A percentile compares a stretch with the other conserved stretches of the same genome.
Conservation (phyloP, 2,113 vertebrate species). For the Seriola quinqueradiata region DNA sequence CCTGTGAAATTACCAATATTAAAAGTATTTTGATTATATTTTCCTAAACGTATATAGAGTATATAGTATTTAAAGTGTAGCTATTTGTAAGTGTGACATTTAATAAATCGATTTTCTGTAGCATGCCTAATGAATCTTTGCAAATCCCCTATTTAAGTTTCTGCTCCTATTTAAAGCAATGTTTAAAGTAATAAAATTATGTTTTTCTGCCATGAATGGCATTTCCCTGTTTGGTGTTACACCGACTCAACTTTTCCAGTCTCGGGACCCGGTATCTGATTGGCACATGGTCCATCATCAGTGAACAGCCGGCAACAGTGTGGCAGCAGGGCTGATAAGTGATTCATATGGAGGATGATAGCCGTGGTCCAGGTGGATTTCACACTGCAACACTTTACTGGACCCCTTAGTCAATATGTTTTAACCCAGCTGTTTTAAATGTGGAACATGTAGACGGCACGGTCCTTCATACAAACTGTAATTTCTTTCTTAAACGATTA, state of each 20-base stretch:
- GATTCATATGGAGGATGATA: conserved; percentile 70
- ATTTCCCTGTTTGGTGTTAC: not conserved
- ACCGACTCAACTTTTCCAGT: conserved; percentile 23
- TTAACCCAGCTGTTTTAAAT: not conserved
- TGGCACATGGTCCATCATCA: conserved; percentile 63
- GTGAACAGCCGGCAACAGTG: conserved; percentile 59
- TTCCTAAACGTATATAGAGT: conserved; percentile 33
- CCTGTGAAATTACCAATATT: conserved; percentile 15
- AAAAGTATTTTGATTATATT: conserved; percentile 52
- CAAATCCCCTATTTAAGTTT: conserved; percentile 14
- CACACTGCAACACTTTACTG: conserved; percentile 46
- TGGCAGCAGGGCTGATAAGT: conserved; percentile 72
- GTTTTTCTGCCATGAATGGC: not conserved
- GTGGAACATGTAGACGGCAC: conserved; percentile 2
- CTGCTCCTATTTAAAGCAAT: not conserved
- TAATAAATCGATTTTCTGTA: conserved; percentile 47
- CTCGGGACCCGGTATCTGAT: conserved; percentile 20
- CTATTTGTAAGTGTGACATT: conserved; percentile 31
- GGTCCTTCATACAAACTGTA: not conserved
- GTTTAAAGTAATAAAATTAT: not conserved
- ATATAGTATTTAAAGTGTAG: conserved; percentile 33
- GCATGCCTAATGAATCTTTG: conserved; percentile 28
- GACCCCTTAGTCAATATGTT: conserved; percentile 12
- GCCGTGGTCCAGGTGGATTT: conserved; percentile 75
- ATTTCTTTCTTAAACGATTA: conserved; percentile 7